Evolutionary conservation across 2,797 vertebrate genomes (phyloP), one percentile per base, ranked within the genome.

Genomic region (Nyctalus aviator): DNA sequence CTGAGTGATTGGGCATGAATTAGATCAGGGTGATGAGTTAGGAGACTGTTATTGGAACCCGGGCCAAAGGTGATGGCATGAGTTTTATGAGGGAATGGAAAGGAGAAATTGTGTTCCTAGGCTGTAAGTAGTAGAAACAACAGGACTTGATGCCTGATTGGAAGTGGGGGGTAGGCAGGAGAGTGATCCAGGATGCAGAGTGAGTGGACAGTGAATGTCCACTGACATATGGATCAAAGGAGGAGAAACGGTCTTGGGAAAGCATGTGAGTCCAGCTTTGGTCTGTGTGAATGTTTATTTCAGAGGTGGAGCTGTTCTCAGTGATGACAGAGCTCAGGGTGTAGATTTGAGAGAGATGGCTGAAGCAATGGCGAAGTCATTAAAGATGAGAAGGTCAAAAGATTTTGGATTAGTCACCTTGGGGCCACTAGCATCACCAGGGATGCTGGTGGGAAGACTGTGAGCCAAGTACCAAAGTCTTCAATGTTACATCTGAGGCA

Each of bases 331-430:
- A 57, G 27, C 25, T 76, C 12, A 17, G 8, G 41, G 14, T 35
- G 6, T 7, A 35, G 88, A 30, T 32, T 82, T 85, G 25, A 73
- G 25, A 93, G 50, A 66, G 27, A 73, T 64, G 23, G 32, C 66
- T 27, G 53, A 78, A n/a, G 75, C 50, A 5, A 4, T 66, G 59
- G 62, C 30, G 8, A 81, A 83, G 64, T 83, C 32, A 88, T 71
- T 48, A 32, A 83, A 48, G 44, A 48, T 35, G 59, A 83, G 79
- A 48, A 6, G 9, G 64, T n/a, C 13, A 17, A 76, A 78, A 46
- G 69, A 78, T 30, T 78, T 93, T 57, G 86, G 44, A 93, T 84
- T 82, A 88, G 53, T 94, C 57, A 78, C 78, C 72, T 44, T 69
- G 71, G 59, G 72, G 66, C 30, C 57, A 66, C 62, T 50, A 37